Base-by-base conservation (phyloP, 2,888 invertebrate species). In the Epistrophe grossulariae region DNA sequence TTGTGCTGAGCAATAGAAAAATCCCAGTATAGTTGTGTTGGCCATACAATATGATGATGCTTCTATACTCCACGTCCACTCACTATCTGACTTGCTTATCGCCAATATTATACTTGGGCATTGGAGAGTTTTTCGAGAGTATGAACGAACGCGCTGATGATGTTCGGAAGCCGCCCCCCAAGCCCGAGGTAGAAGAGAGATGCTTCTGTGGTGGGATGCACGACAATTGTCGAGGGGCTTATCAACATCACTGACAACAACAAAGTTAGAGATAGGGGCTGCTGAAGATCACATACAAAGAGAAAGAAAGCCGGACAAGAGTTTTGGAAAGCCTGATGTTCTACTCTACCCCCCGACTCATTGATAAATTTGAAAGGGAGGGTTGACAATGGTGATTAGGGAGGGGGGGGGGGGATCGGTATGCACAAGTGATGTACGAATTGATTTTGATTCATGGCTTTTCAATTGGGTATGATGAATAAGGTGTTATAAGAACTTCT, bases 401-500 rank as follows among this genome's bases (percentile, higher is more conserved):
- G 19, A 13, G 8, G 52, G 5, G 7, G 52, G 35, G 40, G 13
- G 15, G 52, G 5, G 7, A 28, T 7, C 13, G 9, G 78, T 68
- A 72, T 70, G 57, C 59, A 62, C 68, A 77, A 81, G 73, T 77
- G 57, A 73, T 55, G 62, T 59, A 55, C 78, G 78, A 85, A 82
- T 82, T 85, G 73, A 78, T 78, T 78, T 85, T 85, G 85, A 85
- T 85, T 85, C 85, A 85, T 79, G 85, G 48, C 57, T 85, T 85
- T 85, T 78, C 78, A 74, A 82, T 74, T 68, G 64, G 72, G 43
- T 15, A 73, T 66, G 81, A 70, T 77, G 71, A 84, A 84, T 74
- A 52, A 71, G 74, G 70, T 59, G 66, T 64, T 76, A 19, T 79
- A 48, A 45, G 52, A 60, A 43, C 50, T 76, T 66, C 13, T 40